A percentile compares a stretch with the other conserved stretches of the same genome.
Conservation (phyloP, 2,888 invertebrate genomes). For the Rhyacophila evoluta region DNA sequence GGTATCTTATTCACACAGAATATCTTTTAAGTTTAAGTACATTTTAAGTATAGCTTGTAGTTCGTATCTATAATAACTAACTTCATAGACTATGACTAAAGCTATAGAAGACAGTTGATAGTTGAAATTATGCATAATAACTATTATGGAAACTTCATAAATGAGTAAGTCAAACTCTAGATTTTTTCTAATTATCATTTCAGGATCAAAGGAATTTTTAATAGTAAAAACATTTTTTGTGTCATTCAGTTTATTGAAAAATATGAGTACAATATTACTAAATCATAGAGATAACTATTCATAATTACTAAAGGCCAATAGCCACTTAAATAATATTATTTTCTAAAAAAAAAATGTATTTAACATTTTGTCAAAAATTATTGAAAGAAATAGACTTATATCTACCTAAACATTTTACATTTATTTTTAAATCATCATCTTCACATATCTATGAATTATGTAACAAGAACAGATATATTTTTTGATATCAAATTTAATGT, state of each 20-base stretch:
- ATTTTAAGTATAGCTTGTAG: too few relatives aligned
- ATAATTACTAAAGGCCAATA: not conserved
- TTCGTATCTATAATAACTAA: too few relatives aligned
- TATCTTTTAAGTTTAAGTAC: too few relatives aligned
- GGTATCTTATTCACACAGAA: too few relatives aligned
- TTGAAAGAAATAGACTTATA: not conserved
- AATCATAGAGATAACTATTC: not conserved
- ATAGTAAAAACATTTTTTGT: not conserved
- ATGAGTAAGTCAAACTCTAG: too few relatives aligned
- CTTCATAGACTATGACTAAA: too few relatives aligned
- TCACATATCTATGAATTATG: conserved; percentile 9
- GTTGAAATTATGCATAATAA: too few relatives aligned
- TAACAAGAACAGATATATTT: conserved; percentile 17
- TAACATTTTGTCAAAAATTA: not conserved
- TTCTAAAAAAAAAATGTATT: not conserved
- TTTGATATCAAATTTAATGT: not conserved
- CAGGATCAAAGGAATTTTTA: too few relatives aligned
- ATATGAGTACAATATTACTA: conserved; percentile 7
- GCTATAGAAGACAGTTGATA: too few relatives aligned
- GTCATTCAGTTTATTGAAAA: conserved; percentile 17
- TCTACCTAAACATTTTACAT: not conserved
- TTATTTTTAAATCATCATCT: not conserved
- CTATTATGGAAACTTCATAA: too few relatives aligned
- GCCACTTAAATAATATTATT: not conserved
- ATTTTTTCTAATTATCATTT: too few relatives aligned